Conservation (phyloP, 2,797 vertebrate species). For the Bryconaethiops microstoma region DNA sequence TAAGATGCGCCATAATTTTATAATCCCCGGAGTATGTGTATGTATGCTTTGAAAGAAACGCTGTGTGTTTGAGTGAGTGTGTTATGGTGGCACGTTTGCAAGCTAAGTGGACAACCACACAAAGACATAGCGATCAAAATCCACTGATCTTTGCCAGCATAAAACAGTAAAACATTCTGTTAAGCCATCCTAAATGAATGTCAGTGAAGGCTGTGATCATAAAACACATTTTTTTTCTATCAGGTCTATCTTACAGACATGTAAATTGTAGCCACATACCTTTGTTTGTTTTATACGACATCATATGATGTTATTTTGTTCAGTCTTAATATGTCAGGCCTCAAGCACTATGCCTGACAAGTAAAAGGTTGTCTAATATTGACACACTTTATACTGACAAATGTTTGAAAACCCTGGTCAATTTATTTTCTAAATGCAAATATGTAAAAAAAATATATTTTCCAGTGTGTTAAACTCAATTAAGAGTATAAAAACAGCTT, state of each 20-base stretch:
- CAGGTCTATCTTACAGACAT: neutral
- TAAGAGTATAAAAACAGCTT: too few relatives aligned
- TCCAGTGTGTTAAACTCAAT: too few relatives aligned
- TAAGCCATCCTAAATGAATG: neutral
- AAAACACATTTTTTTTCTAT: too few relatives aligned
- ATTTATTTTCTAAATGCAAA: too few relatives aligned
- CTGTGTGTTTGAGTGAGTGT: conserved; percentile 14
- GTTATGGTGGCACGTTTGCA: conserved; percentile 34
- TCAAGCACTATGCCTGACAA: too few relatives aligned
- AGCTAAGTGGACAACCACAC: conserved; percentile 20
- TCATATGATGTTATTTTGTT: too few relatives aligned
- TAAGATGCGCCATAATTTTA: conserved; percentile 53
- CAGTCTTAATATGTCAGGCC: too few relatives aligned
- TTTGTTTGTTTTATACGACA: neutral
- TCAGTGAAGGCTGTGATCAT: neutral
- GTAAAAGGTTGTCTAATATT: too few relatives aligned
- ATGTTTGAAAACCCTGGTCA: too few relatives aligned
- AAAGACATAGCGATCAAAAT: neutral
- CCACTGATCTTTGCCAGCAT: neutral
- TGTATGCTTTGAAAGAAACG: conserved; percentile 36
- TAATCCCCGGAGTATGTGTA: conserved; percentile 43
- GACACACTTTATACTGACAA: too few relatives aligned
- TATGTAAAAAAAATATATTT: too few relatives aligned
- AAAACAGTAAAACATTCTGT: neutral
- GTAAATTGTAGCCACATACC: neutral